These are phyloP conservation scores for Catagonus wagneri DNA, from an alignment of 2,113 vertebrate genomes.

Conservation along the genomic window DNA sequence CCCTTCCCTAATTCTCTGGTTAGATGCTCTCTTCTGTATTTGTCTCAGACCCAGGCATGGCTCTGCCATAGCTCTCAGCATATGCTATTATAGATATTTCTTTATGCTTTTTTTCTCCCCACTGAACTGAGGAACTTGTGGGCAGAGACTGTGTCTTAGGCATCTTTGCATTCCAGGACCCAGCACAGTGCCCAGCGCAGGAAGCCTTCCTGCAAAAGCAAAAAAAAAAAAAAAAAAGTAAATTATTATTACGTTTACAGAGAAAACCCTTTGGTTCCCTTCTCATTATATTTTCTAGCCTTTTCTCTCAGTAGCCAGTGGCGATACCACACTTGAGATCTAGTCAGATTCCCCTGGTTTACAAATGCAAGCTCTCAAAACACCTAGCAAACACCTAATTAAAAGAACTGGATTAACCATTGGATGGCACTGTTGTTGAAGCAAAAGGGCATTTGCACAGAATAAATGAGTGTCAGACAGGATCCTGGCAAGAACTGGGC, in stretches of 20 bases:
- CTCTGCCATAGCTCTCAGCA: background rate
- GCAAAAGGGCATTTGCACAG: background rate
- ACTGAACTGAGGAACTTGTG: background rate
- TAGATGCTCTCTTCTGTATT: background rate
- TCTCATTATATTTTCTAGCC: background rate
- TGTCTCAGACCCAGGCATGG: background rate
- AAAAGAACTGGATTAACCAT: background rate
- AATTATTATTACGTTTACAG: background rate
- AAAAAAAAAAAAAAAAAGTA: background rate
- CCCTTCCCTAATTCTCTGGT: background rate
- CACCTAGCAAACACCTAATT: background rate
- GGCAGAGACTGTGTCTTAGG: background rate
- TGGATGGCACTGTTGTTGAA: background rate
- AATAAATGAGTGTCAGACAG: background rate
- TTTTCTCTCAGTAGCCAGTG: conserved; percentile 1
- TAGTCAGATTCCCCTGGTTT: background rate
- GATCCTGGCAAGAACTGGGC: background rate
- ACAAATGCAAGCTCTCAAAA: background rate
- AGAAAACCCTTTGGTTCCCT: background rate
- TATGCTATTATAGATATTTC: background rate
- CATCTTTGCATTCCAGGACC: background rate
- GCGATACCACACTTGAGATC: background rate
- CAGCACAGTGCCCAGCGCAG: background rate
- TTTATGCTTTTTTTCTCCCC: background rate
- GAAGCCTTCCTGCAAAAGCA: background rate